These are phyloP conservation scores for Clarias magur DNA, from an alignment of 2,113 vertebrate species.

Conservation along the genomic window DNA sequence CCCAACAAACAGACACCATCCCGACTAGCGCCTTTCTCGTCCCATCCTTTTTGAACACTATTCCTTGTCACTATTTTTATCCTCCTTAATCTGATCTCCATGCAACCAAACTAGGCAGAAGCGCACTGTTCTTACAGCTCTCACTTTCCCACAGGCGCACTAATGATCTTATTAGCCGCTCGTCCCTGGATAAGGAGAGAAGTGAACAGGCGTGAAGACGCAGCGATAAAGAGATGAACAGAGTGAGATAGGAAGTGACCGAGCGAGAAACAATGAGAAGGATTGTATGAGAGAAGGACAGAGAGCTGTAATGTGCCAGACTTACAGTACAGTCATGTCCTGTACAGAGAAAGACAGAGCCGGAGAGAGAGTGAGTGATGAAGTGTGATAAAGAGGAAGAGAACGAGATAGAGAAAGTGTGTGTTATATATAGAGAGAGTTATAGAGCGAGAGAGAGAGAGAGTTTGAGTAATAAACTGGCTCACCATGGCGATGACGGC, in stretches of 20 bases:
- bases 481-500: slow-evolving; percentile 98
- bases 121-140: background rate
- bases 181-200: background rate
- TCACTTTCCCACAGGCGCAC: background rate
- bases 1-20: background rate
- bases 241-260: background rate
- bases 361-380: background rate
- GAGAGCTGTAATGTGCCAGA: background rate
- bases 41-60: background rate
- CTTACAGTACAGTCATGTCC: background rate
- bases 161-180: background rate
- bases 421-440: background rate
- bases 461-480: background rate
- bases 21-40: background rate
- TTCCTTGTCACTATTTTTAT: background rate
- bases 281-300: background rate
- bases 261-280: background rate
- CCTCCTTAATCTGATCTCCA: background rate
- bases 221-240: background rate
- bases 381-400: background rate
- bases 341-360: background rate
- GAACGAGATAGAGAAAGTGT: background rate
- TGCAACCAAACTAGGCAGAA: background rate
- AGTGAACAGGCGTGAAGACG: background rate
- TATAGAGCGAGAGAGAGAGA: background rate